Percentiles rank a stretch among this genome's conserved stretches.
These are phyloP conservation scores for Drosophila mayri DNA, from an alignment of 1,140 invertebrate genomes.

Conservation along the genomic window DNA sequence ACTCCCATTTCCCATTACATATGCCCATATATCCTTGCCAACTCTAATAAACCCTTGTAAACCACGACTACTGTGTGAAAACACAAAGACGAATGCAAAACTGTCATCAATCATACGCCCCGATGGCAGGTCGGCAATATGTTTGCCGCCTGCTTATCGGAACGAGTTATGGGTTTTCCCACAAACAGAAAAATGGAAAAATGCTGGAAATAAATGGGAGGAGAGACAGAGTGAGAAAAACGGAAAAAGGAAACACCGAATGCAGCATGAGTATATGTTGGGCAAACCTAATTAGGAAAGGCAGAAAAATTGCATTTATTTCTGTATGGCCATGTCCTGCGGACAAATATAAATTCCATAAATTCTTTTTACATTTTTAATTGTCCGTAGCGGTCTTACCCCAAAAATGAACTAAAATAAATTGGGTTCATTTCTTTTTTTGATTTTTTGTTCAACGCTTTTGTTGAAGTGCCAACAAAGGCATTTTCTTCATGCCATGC, in stretches of 20 bases:
- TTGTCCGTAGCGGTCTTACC: conserved; percentile 35
- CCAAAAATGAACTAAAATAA: conserved; percentile 73
- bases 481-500: conserved; percentile 63
- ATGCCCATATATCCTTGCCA: conserved; percentile 2
- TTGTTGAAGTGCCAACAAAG: conserved; percentile 69
- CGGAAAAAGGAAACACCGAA: conserved; percentile 7
- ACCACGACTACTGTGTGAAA: conserved; percentile 14
- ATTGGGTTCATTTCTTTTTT: conserved; percentile 33
- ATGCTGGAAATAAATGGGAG: neutral
- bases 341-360: conserved; percentile 33
- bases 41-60: conserved; percentile 8
- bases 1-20: neutral
- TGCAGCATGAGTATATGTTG: conserved; percentile 11
- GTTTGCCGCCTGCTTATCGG: conserved; percentile 40
- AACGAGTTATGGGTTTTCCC: conserved; percentile 43
- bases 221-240: conserved; percentile 2
- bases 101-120: conserved; percentile 55
- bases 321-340: conserved; percentile 4
- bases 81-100: conserved; percentile 29
- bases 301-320: conserved; percentile 62
- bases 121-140: conserved; percentile 37
- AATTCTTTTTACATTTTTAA: conserved; percentile 41
- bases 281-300: conserved; percentile 67
- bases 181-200: neutral
- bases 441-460: conserved; percentile 38